Evolutionary conservation across 1,140 invertebrate species (phyloP), one percentile per base, ranked within the genome.

Genomic region (Eupristina koningsbergeri): DNA sequence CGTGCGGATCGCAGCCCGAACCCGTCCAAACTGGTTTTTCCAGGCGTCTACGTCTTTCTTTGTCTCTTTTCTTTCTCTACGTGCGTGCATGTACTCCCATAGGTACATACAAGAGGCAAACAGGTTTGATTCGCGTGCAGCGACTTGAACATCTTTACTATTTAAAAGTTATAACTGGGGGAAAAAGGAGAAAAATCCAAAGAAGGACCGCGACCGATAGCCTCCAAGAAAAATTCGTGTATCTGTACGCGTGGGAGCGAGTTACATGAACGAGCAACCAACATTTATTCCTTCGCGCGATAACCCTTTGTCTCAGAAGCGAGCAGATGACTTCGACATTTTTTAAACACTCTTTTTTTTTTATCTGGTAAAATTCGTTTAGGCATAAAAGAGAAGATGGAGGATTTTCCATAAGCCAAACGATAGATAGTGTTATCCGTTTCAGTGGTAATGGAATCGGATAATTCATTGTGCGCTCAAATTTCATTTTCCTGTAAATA

Each of bases 1-100:
- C 29, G 45, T 7, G 1, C 31, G 0, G 45, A 22, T 36, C 15
- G 50, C 45, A 36, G 36, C 2, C 22, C 9, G 22, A 71, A 64
- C 29, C 41, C 73, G 39, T 41, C 39, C 39, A 64, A 75, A 81
- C 80, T 76, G 80, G 80, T 81, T 81, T 58, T 75, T 45, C 80
- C 73, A 67, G 36, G 63, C 80, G 31, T 75, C 9, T 53, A 63
- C n/a, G 22, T 34, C 22, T 26, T 19, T 11, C 39, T 81, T 29
- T 61, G 17, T 73, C 53, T 75, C 58, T 74, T 22, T 61, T 45
- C 41, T 36, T 81, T 74, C 67, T 36, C 0, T 34, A 36, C 34
- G 22, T 31, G 58, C 71, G 71, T 75, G 11, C 78, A 47, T 47
- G 78, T 67, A 67, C 17, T 67, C 36, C 29, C 31, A 19, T 53